phyloP scores from a whole-genome alignment of 2,888 invertebrate genomes.

The Melinaea menophilus region DNA sequence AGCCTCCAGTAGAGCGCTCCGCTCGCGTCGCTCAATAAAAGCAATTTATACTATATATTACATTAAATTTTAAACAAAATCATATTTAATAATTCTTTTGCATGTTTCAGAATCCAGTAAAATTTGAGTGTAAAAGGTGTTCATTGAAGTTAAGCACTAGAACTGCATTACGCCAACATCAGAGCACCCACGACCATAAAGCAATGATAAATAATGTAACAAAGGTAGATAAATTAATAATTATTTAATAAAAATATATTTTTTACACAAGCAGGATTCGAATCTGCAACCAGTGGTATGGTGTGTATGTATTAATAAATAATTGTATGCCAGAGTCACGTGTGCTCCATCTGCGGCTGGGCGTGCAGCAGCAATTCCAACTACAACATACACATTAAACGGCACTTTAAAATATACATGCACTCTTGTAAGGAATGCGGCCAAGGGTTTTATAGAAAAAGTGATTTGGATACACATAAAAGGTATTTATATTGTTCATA shows the following conservation, averaged over 20 bases:
- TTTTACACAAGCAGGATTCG: too few relatives aligned
- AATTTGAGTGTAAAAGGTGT: conserved; percentile 41
- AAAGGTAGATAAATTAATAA: conserved; percentile 13
- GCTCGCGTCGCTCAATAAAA: too few relatives aligned
- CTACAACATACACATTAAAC: conserved; percentile 49
- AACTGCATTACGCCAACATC: conserved; percentile 36
- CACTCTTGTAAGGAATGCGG: conserved; percentile 50
- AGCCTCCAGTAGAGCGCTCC: too few relatives aligned
- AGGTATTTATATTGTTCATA: conserved; percentile 41
- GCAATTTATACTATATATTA: too few relatives aligned
- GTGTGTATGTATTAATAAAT: neutral
- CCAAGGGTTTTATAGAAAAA: conserved; percentile 53
- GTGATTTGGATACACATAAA: conserved; percentile 52
- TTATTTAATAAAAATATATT: too few relatives aligned
- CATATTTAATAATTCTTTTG: neutral
- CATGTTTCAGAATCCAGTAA: conserved; percentile 30
- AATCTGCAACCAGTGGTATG: neutral
- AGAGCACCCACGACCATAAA: conserved; percentile 34
- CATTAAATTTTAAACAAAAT: neutral
- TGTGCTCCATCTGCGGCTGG: conserved; percentile 60
- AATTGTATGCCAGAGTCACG: conserved; percentile 37
- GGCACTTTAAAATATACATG: conserved; percentile 53
- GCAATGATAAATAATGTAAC: conserved; percentile 28
- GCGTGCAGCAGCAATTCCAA: conserved; percentile 43
- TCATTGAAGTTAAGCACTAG: conserved; percentile 35